Percentiles rank a stretch among this genome's conserved stretches.
Evolutionary conservation across 2,888 invertebrate species (phyloP).

Genomic region (Temnothorax ravouxi): DNA sequence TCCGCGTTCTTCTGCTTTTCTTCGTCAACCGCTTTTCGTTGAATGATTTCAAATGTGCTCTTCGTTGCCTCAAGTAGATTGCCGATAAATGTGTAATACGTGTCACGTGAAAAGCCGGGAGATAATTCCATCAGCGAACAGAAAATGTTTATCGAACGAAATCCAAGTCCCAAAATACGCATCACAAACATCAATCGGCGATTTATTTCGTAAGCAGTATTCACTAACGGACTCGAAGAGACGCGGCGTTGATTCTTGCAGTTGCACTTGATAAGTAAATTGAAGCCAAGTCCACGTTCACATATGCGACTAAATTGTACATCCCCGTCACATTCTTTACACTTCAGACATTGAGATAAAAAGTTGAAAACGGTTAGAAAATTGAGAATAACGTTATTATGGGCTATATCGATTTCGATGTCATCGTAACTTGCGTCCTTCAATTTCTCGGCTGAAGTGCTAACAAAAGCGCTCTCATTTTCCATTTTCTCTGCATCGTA

Average conservation of each 20-base stretch:
- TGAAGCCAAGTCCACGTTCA: no score
- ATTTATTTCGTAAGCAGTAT: slow-evolving; percentile 5
- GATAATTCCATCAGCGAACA: neutral
- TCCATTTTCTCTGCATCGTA: neutral
- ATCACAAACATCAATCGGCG: slow-evolving; percentile 9
- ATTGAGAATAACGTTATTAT: neutral
- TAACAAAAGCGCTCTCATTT: neutral
- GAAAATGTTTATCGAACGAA: neutral
- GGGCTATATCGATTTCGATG: neutral
- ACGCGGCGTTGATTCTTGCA: neutral
- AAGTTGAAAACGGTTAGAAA: slow-evolving; percentile 9
- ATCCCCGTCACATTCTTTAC: no score
- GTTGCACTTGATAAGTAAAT: neutral
- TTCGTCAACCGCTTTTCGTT: neutral
- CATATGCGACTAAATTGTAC: no score
- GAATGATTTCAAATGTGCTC: neutral
- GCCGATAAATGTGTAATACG: neutral
- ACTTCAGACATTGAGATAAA: neutral
- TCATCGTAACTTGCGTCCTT: neutral
- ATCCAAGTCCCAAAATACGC: neutral
- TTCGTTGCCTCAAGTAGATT: neutral
- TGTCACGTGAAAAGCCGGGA: neutral
- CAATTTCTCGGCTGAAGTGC: neutral
- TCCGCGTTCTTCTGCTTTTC: neutral
- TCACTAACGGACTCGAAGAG: neutral